Evolutionary conservation across 2,888 invertebrate species (phyloP).

Genomic region (Phymatocera aterrima): DNA sequence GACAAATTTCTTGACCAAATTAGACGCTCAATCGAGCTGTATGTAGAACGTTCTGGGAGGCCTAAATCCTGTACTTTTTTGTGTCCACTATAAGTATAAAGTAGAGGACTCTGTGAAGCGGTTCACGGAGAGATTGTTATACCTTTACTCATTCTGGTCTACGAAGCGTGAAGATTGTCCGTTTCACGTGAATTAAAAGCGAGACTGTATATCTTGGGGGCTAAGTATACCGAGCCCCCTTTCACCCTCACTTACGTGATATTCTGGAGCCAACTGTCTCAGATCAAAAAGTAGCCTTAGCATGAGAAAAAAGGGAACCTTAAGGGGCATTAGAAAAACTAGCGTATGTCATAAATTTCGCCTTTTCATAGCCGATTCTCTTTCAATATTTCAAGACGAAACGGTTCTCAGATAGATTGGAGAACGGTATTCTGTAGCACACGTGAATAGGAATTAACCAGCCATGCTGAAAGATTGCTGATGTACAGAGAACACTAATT

Average conservation of each 20-base stretch:
- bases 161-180: background rate
- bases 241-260: background rate
- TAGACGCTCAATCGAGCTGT: no score
- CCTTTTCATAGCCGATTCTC: no score
- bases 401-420: no score
- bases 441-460: no score
- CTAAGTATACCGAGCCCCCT: conserved; percentile 1
- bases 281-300: background rate
- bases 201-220: background rate
- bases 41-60: no score
- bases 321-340: no score
- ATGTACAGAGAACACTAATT: no score
- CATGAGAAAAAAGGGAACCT: background rate
- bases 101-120: background rate
- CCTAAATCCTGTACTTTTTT: background rate
- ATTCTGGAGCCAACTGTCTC: background rate
- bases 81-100: background rate
- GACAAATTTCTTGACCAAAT: no score
- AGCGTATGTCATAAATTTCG: no score
- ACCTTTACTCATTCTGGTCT: background rate
- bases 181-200: background rate
- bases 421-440: no score
- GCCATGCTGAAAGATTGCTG: no score
- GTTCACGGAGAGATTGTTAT: background rate
- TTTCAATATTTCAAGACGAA: no score